Evolutionary conservation across 2,888 invertebrate genomes (phyloP).

Genomic region (Hirtodrosophila alboralis): DNA sequence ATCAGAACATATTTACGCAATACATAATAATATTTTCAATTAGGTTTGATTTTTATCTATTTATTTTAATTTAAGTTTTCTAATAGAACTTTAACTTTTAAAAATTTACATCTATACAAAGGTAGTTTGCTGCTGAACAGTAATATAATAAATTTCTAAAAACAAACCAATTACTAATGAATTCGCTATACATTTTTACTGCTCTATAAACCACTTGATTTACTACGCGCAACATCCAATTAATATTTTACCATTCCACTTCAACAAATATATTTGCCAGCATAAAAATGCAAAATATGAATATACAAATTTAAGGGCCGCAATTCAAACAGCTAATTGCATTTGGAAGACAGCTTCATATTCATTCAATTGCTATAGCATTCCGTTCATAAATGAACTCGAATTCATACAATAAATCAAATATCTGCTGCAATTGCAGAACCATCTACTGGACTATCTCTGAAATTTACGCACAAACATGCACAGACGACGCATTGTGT

Average conservation of each 20-base stretch:
- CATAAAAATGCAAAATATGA: constrained; percentile 1
- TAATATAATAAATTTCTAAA: too few relatives aligned
- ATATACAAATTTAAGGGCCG: constrained; percentile 14
- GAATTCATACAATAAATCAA: constrained; percentile 59
- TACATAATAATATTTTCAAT: too few relatives aligned
- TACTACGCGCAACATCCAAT: background rate
- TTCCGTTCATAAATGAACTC: constrained; percentile 1
- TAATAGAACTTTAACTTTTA: too few relatives aligned
- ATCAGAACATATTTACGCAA: too few relatives aligned
- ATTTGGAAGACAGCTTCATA: constrained; percentile 20
- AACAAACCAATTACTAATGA: too few relatives aligned
- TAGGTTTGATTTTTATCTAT: too few relatives aligned
- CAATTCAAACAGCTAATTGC: constrained; percentile 41
- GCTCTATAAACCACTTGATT: background rate
- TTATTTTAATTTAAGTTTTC: too few relatives aligned
- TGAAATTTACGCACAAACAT: constrained; percentile 21
- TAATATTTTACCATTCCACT: background rate
- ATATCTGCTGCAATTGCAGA: constrained; percentile 58
- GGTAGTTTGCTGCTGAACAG: too few relatives aligned
- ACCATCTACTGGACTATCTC: constrained; percentile 5
- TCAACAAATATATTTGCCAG: background rate
- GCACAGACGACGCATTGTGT: constrained; percentile 28
- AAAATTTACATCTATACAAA: too few relatives aligned
- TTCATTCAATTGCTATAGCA: constrained; percentile 1
- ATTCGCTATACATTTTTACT: background rate